These are phyloP conservation scores for Neoarius graeffei DNA, from an alignment of 2,113 vertebrate genomes.

Conservation along the genomic window DNA sequence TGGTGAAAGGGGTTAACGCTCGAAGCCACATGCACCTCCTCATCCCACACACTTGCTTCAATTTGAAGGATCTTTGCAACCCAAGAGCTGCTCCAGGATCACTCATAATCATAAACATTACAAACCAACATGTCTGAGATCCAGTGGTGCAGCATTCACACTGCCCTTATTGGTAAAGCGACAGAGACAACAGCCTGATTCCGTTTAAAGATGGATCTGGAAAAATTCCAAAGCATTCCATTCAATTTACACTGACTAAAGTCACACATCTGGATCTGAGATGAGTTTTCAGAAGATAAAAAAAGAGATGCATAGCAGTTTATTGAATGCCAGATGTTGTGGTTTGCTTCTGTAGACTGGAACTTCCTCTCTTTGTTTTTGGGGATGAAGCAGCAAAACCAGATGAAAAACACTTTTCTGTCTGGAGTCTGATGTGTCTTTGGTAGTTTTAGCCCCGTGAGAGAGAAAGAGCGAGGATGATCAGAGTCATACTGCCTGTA, in stretches of 20 bases:
- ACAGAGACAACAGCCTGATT: not conserved
- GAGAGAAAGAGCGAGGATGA: slow-evolving; percentile 23
- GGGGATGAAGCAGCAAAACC: slow-evolving; percentile 30
- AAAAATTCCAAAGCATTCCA: not conserved
- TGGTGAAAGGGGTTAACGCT: slow-evolving; percentile 71
- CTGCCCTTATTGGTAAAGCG: not conserved
- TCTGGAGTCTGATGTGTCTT: slow-evolving; percentile 60
- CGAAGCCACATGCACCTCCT: slow-evolving; percentile 63
- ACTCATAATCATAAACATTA: slow-evolving; percentile 3
- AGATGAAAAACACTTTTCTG: slow-evolving; percentile 50
- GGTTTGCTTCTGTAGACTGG: slow-evolving; percentile 32
- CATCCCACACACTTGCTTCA: slow-evolving; percentile 18
- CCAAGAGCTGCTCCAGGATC: slow-evolving; percentile 16
- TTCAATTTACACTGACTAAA: not conserved
- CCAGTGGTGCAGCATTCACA: not conserved
- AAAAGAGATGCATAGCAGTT: slow-evolving; percentile 10
- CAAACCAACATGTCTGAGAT: not conserved
- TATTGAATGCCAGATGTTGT: slow-evolving; percentile 26
- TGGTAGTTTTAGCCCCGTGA: slow-evolving; percentile 24
- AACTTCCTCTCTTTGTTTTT: slow-evolving; percentile 21
- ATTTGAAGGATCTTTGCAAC: not conserved
- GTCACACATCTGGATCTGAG: slow-evolving; percentile 2
- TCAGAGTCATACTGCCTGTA: slow-evolving; percentile 59
- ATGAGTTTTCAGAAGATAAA: slow-evolving; percentile 2
- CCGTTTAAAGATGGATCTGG: not conserved